Base-by-base conservation (phyloP, 2,113 vertebrate species). In the Redunca redunca region DNA sequence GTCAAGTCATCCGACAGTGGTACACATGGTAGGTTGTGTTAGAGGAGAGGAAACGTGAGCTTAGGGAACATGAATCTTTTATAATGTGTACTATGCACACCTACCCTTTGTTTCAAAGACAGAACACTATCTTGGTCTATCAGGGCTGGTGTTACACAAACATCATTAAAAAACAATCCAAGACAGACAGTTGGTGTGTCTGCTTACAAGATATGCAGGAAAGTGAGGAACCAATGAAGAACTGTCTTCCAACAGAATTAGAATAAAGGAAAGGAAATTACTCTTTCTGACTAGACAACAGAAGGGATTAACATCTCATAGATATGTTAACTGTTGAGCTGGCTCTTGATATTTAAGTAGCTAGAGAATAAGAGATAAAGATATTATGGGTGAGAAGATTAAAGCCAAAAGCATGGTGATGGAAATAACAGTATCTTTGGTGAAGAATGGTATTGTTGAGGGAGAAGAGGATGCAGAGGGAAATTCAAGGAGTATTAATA, bases 181-280 rank as follows among this genome's bases (percentile, higher is more conserved):
- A 28, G 48, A 80, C 33, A 87, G 33, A 77, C 0, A 55, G 28
- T 46, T 2, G 17, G 2, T 48, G 40, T 1, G 19, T 55, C 12
- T 53, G 4, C 28, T 83, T 78, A 25, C 7, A 90, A 82, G 77
- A 55, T n/a, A 11, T 30, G 21, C 7, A 71, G 33, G 60, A 84
- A 67, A 53, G 25, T 25, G 12, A 90, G 21, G 36, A 57, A 67
- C 4, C 9, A 30, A 13, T 33, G 2, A 1, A 62, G 36, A 95
- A 94, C 1, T 17, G 17, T n/a, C 19, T 90, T 3, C 6, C 23
- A 33, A 84, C 1, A 50, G 28, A 83, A 33, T 26, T 53, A n/a
- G 33, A 90, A 74, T 62, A 86, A 82, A 94, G 48, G 55, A 91
- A 82, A 36, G 21, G 25, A 50, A 83, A 57, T 30, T 83, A 33